Conservation (phyloP, 1,140 invertebrate genomes). For the Cotesia typhae region DNA sequence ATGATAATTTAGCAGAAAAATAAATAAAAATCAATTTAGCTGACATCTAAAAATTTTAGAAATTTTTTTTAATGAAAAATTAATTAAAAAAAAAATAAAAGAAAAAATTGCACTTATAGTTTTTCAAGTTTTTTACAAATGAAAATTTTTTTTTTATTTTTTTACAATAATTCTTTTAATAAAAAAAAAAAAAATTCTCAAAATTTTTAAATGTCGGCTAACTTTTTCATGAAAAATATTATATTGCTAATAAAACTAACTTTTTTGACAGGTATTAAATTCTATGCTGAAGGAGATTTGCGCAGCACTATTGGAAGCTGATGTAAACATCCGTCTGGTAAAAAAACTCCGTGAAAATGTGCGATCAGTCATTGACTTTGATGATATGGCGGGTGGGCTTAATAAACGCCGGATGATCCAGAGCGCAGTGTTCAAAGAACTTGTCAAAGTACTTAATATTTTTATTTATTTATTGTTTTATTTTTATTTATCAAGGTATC, state of each 20-base stretch:
- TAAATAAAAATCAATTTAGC: too few species aligned
- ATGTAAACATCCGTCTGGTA: conserved; percentile 98
- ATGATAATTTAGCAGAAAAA: too few species aligned
- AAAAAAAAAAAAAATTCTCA: neutral
- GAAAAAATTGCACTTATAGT: too few species aligned
- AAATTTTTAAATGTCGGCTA: too few species aligned
- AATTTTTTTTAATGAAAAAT: too few species aligned
- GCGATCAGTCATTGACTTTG: conserved; percentile 97
- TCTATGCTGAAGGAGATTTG: conserved; percentile 99
- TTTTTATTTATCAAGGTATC: too few species aligned
- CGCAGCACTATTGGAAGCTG: conserved; percentile 95
- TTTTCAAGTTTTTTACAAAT: too few species aligned
- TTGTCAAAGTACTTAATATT: conserved; percentile 83
- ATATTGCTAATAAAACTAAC: neutral
- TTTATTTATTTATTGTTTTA: too few species aligned
- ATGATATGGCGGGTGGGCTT: conserved; percentile 99
- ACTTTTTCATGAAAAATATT: too few species aligned
- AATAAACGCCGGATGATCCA: conserved; percentile 99
- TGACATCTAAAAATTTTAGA: too few species aligned
- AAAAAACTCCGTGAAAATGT: conserved; percentile 98
- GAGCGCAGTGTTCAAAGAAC: conserved; percentile 97
- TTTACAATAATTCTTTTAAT: neutral
- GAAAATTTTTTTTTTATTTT: too few species aligned
- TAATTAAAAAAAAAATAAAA: too few species aligned
- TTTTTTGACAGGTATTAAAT: conserved; percentile 85